Evolutionary conservation across 2,888 invertebrate genomes (phyloP).

Genomic region (Penaeus monodon): DNA sequence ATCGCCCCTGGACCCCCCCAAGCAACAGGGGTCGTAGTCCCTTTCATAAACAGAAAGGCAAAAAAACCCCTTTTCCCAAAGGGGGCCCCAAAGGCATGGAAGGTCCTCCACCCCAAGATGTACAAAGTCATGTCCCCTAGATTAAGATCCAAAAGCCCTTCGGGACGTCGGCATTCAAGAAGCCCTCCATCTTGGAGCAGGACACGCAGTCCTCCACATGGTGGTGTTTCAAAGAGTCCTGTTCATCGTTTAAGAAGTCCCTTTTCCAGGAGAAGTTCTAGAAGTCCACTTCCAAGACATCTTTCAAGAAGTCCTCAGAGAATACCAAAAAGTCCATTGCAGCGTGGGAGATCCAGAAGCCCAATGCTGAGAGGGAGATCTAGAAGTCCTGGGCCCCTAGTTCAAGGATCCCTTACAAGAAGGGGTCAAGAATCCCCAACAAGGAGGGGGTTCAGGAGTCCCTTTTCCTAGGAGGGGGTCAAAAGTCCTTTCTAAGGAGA

Average conservation of each 20-base stretch:
- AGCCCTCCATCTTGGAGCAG: not conserved
- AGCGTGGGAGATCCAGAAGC: slow-evolving; percentile 39
- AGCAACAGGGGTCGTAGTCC: slow-evolving; percentile 14
- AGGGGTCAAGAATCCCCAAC: slow-evolving; percentile 23
- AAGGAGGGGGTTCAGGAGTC: slow-evolving; percentile 42
- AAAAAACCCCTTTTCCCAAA: slow-evolving; percentile 19
- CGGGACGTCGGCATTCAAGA: too few species aligned
- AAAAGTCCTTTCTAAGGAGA: slow-evolving; percentile 26
- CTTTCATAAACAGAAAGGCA: not conserved
- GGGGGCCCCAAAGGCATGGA: slow-evolving; percentile 21
- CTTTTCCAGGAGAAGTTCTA: not conserved
- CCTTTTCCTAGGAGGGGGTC: slow-evolving; percentile 29
- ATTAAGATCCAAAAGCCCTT: too few species aligned
- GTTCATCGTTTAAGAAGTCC: slow-evolving; percentile 10
- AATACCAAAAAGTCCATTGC: slow-evolving; percentile 21
- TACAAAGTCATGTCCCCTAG: slow-evolving; percentile 9
- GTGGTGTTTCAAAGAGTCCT: too few species aligned
- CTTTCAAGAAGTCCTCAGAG: too few species aligned
- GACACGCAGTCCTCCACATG: not conserved
- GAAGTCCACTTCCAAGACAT: too few species aligned
- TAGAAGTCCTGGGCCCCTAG: slow-evolving; percentile 23
- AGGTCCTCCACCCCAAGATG: slow-evolving; percentile 29
- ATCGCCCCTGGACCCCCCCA: not conserved
- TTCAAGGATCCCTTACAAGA: slow-evolving; percentile 42
- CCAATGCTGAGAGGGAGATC: slow-evolving; percentile 31